Evolutionary conservation across 2,888 invertebrate species (phyloP), one percentile per base, ranked within the genome.

Genomic region (Belgica antarctica): DNA sequence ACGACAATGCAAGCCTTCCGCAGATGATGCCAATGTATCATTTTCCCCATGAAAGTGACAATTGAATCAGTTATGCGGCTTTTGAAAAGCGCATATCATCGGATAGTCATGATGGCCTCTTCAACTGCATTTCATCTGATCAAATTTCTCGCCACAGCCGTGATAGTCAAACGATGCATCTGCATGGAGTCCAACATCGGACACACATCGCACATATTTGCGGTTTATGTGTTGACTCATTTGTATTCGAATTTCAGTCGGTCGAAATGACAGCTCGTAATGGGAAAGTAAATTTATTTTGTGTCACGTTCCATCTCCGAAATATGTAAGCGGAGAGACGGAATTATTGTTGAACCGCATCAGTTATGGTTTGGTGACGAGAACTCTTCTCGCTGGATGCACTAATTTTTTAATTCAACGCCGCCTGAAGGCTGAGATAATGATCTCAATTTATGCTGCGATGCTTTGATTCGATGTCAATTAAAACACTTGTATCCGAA

Each of bases 101-200:
- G 52, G 19, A 52, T 22, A 52, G 34, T 12, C 34, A 31, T 31
- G 34, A 31, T 8, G 52, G 52, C 52, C 7, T 52, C 22, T 22
- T 52, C 7, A 52, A 52, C 8, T 22, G 17, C 52, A n/a, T n/a
- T 52, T 52, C 19, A 22, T 8, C 52, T 52, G 52, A 52, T 52
- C 17, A 52, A 52, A 52, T 52, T 52, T 22, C 52, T 52, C 52
- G 52, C 52, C 52, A 12, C 52, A 52, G 22, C 17, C 52, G 52
- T 19, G 52, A 52, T 52, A 52, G 17, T 52, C 52, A n/a, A n/a
- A n/a, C n/a, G n/a, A n/a, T n/a, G n/a, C n/a, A n/a, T n/a, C n/a
- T n/a, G 52, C 17, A 52, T 52, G 19, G 12, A 22, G n/a, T 41
- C 41, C 2, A 15, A 41, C n/a, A 41, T 41, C 15, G 41, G 41